Evolutionary conservation across 2,888 invertebrate species (phyloP), one percentile per base, ranked within the genome.

Genomic region (Archips crataeganus): DNA sequence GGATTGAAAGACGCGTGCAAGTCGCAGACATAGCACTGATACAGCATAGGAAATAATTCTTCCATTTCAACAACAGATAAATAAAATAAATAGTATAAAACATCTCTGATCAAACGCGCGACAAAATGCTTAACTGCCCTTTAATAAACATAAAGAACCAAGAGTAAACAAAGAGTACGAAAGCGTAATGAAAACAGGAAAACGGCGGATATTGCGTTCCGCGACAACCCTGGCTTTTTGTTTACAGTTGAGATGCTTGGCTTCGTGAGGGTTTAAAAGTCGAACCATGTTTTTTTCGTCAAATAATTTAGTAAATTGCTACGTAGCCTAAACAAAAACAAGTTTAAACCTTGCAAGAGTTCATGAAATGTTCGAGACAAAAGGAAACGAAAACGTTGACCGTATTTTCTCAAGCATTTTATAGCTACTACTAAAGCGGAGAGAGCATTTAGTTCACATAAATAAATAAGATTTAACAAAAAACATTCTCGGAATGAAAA

Each of bases 151-250:
- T 59, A 61, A 68, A 62, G 54, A 59, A 70, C 36, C 45, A 36
- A 49, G 13, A 63, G 47, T 42, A 63, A 63, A 68, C 63, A 67
- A 73, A 68, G 57, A 61, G 61, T 39, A 63, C 47, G 49, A 63
- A 23, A 32, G 63, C 15, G 23, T 57, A 68, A 73, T 68, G 68
- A 68, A 73, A 68, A 54, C 62, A 62, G 67, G 72, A 72, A 72
- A 68, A 68, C 36, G 57, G 57, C 63, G 72, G 68, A 73, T 73
- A 68, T 68, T 68, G 34, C 62, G 49, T 68, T 49, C 23, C 62
- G 47, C 47, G 11, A 67, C 62, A 68, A 63, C 72, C 72, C 68
- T 68, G 63, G 34, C 13, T 23, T 23, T 68, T 59, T 67, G 62
- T 72, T 68, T 68, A 68, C 72, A 63, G 36, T 36, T 59, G 47